phyloP scores from a whole-genome alignment of 1,140 invertebrate species.

The Phortica variegata region DNA sequence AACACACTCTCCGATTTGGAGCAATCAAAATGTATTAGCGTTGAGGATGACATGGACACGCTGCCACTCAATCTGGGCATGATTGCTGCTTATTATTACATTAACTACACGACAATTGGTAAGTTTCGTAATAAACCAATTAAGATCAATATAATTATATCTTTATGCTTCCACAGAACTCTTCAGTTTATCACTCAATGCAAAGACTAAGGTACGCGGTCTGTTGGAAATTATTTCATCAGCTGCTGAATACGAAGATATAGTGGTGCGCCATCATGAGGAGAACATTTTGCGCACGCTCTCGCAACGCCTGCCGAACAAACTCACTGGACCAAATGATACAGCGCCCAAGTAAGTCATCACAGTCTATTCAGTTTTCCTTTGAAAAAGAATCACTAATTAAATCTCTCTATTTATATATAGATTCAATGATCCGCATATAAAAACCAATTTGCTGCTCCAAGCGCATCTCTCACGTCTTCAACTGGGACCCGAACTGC shows the following conservation, averaged over 20 bases:
- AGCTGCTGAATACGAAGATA: conserved; percentile 93
- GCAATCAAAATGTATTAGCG: conserved; percentile 96
- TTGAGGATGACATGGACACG: conserved; percentile 98
- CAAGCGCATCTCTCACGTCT: conserved; percentile 95
- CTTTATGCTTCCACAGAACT: conserved; percentile 69
- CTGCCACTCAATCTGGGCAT: conserved; percentile 96
- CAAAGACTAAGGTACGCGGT: conserved; percentile 96
- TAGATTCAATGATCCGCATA: conserved; percentile 93
- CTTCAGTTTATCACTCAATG: conserved; percentile 95
- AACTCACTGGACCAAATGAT: conserved; percentile 63
- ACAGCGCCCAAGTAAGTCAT: conserved; percentile 60
- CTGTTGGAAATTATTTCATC: conserved; percentile 97
- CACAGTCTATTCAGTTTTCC: not conserved
- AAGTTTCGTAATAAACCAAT: conserved; percentile 24
- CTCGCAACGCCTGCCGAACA: conserved; percentile 76
- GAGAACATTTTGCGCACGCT: conserved; percentile 85
- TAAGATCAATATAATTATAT: not conserved
- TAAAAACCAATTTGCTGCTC: conserved; percentile 94
- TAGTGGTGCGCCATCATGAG: conserved; percentile 94
- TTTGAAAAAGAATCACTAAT: not conserved
- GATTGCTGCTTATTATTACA: conserved; percentile 99
- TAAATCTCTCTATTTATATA: conserved; percentile 26
- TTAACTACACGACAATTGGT: conserved; percentile 99
- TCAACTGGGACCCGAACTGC: conserved; percentile 91
- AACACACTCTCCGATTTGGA: conserved; percentile 93